Evolutionary conservation across 2,797 vertebrate species (phyloP).

Genomic region (Girardinus metallicus): DNA sequence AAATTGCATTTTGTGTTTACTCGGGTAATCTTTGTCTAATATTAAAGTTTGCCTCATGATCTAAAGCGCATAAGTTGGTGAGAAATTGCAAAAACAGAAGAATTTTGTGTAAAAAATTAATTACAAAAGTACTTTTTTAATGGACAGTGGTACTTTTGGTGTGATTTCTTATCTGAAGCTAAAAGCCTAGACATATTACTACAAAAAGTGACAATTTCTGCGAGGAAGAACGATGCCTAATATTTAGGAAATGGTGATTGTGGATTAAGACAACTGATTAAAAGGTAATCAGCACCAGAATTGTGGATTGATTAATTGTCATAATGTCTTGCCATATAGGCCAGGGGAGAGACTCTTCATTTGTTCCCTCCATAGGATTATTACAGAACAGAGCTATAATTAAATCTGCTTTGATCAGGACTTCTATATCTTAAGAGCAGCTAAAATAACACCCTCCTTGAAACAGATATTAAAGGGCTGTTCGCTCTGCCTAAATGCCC

Average conservation of each 20-base stretch:
- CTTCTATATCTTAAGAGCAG: not conserved
- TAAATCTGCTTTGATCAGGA: constrained; percentile 23
- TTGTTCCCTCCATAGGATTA: constrained; percentile 32
- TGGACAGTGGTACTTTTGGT: not conserved
- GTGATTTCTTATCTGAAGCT: not conserved
- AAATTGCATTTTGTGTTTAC: not conserved
- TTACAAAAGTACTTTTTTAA: not conserved
- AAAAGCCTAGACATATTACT: not conserved
- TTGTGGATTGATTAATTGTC: not conserved
- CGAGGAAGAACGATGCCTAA: not conserved
- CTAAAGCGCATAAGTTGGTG: not conserved
- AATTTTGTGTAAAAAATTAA: not conserved
- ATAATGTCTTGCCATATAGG: not conserved
- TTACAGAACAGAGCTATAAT: constrained; percentile 12
- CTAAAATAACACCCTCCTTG: not conserved
- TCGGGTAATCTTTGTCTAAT: not conserved
- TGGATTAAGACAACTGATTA: not conserved
- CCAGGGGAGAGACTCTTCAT: not conserved
- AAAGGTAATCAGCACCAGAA: not conserved
- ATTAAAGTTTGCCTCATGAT: not conserved
- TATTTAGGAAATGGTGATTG: not conserved
- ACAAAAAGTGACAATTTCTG: not conserved
- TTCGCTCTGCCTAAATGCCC: not conserved
- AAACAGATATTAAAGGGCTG: not conserved
- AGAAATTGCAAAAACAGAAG: not conserved